Evolutionary conservation across 2,113 vertebrate genomes (phyloP).

Genomic region (Thunnus thynnus): DNA sequence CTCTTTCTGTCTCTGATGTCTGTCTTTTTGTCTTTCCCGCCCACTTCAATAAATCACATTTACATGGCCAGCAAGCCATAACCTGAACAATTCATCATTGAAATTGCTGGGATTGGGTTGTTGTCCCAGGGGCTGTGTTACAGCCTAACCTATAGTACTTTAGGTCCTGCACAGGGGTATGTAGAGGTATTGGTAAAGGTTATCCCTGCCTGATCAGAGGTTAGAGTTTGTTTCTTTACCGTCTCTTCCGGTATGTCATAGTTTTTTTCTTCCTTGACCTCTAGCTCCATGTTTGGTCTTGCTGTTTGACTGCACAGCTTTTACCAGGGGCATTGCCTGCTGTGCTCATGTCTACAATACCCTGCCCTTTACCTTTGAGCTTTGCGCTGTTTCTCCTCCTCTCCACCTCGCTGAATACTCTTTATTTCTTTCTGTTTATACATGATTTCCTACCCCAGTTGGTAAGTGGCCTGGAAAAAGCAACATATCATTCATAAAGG

Average conservation of each 20-base stretch:
- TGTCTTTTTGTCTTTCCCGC: not conserved
- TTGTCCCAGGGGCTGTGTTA: constrained; percentile 10
- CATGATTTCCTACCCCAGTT: constrained; percentile 5
- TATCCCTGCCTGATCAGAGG: not conserved
- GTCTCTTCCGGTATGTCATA: constrained; percentile 10
- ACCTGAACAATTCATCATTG: constrained; percentile 39
- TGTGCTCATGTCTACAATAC: constrained; percentile 11
- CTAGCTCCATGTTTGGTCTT: constrained; percentile 13
- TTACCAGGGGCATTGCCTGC: constrained; percentile 11
- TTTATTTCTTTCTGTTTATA: constrained; percentile 4
- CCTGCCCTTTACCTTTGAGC: constrained; percentile 52
- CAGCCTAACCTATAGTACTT: constrained; percentile 6
- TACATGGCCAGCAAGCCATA: constrained; percentile 47
- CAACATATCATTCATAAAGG: not conserved
- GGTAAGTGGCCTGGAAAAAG: constrained; percentile 19
- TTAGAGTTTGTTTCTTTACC: not conserved
- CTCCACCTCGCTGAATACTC: not conserved
- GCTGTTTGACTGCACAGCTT: constrained; percentile 31
- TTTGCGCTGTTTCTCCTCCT: constrained; percentile 20
- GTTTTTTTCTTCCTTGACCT: constrained; percentile 3
- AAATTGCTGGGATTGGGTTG: constrained; percentile 26
- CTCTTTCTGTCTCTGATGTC: not conserved
- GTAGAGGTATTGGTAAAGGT: constrained; percentile 38
- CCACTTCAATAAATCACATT: constrained; percentile 52
- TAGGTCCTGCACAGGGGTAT: not conserved